Percentiles rank a stretch among this genome's conserved stretches.
These are phyloP conservation scores for Anas bernieri DNA, from an alignment of 2,797 vertebrate genomes.

Conservation along the genomic window DNA sequence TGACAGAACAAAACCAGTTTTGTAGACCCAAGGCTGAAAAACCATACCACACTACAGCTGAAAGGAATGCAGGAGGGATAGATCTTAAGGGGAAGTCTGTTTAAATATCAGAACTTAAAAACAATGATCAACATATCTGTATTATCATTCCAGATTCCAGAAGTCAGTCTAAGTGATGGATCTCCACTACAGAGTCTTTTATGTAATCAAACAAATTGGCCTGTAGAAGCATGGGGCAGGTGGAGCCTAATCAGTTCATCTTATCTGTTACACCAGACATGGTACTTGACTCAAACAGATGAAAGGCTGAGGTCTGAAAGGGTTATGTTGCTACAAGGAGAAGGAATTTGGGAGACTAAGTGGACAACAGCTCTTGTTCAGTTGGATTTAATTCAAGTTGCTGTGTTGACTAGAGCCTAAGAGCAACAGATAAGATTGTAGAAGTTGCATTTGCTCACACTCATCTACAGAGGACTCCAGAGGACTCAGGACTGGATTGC, in stretches of 20 bases:
- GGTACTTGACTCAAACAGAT: neutral
- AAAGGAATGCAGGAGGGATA: neutral
- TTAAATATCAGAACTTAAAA: neutral
- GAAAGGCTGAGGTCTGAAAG: neutral
- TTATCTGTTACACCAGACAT: neutral
- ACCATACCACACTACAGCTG: neutral
- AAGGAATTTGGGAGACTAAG: neutral
- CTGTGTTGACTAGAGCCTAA: neutral
- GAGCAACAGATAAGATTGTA: neutral
- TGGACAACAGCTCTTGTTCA: neutral
- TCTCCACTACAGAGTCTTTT: neutral
- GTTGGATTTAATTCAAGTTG: neutral
- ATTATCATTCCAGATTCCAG: neutral
- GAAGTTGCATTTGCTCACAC: neutral
- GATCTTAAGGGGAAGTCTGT: neutral
- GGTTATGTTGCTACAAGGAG: neutral
- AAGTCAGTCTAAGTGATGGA: neutral
- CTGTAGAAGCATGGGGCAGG: neutral
- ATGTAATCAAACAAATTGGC: neutral
- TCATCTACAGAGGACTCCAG: neutral
- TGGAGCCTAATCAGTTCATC: neutral
- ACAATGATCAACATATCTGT: neutral
- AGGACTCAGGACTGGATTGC: neutral
- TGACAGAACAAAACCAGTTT: neutral
- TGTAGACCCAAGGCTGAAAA: neutral